Evolutionary conservation across 2,888 invertebrate genomes (phyloP).

Genomic region (Parelbella ahira): DNA sequence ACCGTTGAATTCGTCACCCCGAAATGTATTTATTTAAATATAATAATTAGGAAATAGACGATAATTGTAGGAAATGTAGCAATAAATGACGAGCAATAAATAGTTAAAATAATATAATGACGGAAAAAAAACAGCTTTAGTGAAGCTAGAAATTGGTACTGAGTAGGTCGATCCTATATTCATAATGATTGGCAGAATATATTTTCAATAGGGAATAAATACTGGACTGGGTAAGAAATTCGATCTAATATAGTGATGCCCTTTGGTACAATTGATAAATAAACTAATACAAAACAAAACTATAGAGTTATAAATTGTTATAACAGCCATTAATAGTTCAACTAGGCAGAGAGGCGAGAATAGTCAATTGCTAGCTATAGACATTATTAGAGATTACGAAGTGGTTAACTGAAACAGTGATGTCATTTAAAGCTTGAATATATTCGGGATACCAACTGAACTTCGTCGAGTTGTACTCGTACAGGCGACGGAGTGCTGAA

Average conservation of each 20-base stretch:
- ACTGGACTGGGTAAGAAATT: constrained; percentile 52
- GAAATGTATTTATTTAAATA: constrained; percentile 26
- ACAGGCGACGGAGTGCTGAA: no score
- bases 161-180: constrained; percentile 63
- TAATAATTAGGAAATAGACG: constrained; percentile 32
- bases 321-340: constrained; percentile 66
- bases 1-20: constrained; percentile 26
- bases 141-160: constrained; percentile 75
- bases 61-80: constrained; percentile 71
- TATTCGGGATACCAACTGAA: constrained; percentile 45
- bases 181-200: constrained; percentile 63
- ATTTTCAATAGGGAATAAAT: constrained; percentile 66
- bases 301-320: constrained; percentile 49
- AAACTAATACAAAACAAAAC: constrained; percentile 54
- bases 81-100: constrained; percentile 73
- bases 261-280: constrained; percentile 64
- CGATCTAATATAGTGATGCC: constrained; percentile 48
- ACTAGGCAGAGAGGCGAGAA: constrained; percentile 66
- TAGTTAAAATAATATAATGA: constrained; percentile 51
- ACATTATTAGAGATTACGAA: constrained; percentile 55
- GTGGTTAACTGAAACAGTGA: constrained; percentile 49
- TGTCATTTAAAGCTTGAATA: constrained; percentile 63
- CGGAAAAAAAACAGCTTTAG: constrained; percentile 66
- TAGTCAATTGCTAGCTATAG: constrained; percentile 80
- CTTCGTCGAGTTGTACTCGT: constrained; percentile 46